Evolutionary conservation across 2,113 vertebrate species (phyloP), one percentile per base, ranked within the genome.

Genomic region (Hymenochirus boettgeri): DNA sequence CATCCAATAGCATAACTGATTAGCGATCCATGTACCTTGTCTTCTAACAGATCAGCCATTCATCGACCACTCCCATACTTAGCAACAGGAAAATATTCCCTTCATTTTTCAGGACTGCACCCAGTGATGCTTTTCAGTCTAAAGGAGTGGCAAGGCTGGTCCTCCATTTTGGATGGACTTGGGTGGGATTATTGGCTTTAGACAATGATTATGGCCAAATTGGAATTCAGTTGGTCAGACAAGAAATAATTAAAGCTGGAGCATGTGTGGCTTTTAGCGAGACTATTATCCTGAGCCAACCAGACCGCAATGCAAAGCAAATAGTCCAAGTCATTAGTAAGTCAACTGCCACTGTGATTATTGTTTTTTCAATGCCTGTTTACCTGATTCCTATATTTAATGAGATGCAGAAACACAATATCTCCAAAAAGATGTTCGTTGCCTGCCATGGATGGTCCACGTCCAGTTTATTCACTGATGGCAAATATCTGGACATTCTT

Each of bases 101-200:
- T 4, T 77, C 78, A 12, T 83, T 83, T 61, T 75, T 83, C 33
- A 71, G 76, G 51, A 84, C 77, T n/a, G 62, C 56, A 22, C 62
- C 62, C 15, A 65, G 62, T 73, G 83, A 87, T 53, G 76, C 77
- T 6, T 59, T 62, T 24, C 72, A 74, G 18, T 65, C 67, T 19
- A n/a, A 13, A 7, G 52, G 35, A 21, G 24, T 74, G 17, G 58
- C 60, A 10, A 54, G 59, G 4, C 29, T 74, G n/a, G 35, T 71
- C 8, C 50, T 57, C 10, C 50, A 59, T n/a, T 71, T 74, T 46
- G 59, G 64, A 13, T 74, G 72, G 72, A 71, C 54, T 8, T 74
- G 72, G 69, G 63, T 74, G 21, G 69, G 72, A 3, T 9, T 74
- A 10, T 17, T 71, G 21, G 60, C 47, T 31, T n/a, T 57, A 2